Evolutionary conservation across 2,113 vertebrate genomes (phyloP).

Genomic region (Copsychus sechellarum): DNA sequence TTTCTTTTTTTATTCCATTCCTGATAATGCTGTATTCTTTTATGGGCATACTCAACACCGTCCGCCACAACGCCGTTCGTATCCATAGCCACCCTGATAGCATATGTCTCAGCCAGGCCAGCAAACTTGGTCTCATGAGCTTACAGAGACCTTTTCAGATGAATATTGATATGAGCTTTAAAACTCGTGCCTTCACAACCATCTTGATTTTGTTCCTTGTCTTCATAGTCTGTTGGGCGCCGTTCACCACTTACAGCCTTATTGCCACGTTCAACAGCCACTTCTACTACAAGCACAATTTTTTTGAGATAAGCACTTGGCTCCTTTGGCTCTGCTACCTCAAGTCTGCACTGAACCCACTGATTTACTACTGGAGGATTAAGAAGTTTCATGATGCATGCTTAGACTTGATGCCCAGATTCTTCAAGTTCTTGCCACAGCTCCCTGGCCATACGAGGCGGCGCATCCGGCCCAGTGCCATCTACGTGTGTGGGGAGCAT

Average conservation of each 20-base stretch:
- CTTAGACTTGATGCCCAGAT: slow-evolving; percentile 93
- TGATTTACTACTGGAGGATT: slow-evolving; percentile 99
- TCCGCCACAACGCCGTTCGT: slow-evolving; percentile 93
- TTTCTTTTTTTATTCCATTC: slow-evolving; percentile 94
- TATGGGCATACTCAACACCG: slow-evolving; percentile 93
- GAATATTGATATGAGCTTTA: slow-evolving; percentile 99
- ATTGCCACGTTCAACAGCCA: slow-evolving; percentile 88
- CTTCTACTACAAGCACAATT: slow-evolving; percentile 90
- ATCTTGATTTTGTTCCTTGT: slow-evolving; percentile 97
- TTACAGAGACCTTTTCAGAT: slow-evolving; percentile 94
- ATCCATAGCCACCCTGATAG: slow-evolving; percentile 94
- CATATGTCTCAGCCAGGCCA: slow-evolving; percentile 94
- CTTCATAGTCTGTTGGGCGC: slow-evolving; percentile 93
- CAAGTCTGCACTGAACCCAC: slow-evolving; percentile 97
- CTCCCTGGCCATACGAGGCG: slow-evolving; percentile 88
- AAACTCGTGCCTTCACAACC: slow-evolving; percentile 99
- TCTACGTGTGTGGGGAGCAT: slow-evolving; percentile 94
- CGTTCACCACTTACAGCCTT: slow-evolving; percentile 93
- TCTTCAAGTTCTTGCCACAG: slow-evolving; percentile 92
- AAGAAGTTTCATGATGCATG: slow-evolving; percentile 98
- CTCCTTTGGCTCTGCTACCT: slow-evolving; percentile 98
- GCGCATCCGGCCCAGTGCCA: slow-evolving; percentile 91
- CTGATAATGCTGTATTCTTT: slow-evolving; percentile 93
- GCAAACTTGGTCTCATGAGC: slow-evolving; percentile 94
- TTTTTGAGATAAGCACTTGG: slow-evolving; percentile 98